Conservation (phyloP, 2,113 vertebrate genomes). For the Chloropsis hardwickii region DNA sequence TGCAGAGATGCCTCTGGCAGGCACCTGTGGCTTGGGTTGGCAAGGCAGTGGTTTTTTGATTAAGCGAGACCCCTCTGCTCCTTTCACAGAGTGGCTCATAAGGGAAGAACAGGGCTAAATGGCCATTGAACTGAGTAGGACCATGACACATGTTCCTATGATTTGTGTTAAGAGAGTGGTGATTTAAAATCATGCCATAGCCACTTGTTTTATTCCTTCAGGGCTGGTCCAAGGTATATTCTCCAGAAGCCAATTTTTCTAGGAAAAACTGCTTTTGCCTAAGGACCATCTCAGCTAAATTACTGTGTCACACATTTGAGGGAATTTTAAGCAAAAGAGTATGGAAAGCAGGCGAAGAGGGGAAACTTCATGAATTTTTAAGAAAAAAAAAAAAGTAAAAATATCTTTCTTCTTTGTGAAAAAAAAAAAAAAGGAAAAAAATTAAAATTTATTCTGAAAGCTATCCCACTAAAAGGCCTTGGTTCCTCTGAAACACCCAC, state of each 20-base stretch:
- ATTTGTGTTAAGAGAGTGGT: neutral
- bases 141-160: accelerated
- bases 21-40: neutral
- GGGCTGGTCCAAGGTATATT: neutral
- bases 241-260: neutral
- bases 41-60: neutral
- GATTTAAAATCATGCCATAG: neutral
- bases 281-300: neutral
- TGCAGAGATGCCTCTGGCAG: neutral
- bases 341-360: neutral
- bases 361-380: neutral
- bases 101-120: neutral
- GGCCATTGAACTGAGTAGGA: neutral
- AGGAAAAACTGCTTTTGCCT: neutral
- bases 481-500: neutral
- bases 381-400: too few species aligned
- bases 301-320: neutral
- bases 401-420: neutral
- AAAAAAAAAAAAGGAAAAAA: neutral
- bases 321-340: neutral
- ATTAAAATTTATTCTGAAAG: neutral
- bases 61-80: neutral
- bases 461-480: neutral
- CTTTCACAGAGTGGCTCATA: neutral
- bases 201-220: neutral